Evolutionary conservation across 2,113 vertebrate species (phyloP), one percentile per base, ranked within the genome.

Genomic region (Myotis lucifugus): DNA sequence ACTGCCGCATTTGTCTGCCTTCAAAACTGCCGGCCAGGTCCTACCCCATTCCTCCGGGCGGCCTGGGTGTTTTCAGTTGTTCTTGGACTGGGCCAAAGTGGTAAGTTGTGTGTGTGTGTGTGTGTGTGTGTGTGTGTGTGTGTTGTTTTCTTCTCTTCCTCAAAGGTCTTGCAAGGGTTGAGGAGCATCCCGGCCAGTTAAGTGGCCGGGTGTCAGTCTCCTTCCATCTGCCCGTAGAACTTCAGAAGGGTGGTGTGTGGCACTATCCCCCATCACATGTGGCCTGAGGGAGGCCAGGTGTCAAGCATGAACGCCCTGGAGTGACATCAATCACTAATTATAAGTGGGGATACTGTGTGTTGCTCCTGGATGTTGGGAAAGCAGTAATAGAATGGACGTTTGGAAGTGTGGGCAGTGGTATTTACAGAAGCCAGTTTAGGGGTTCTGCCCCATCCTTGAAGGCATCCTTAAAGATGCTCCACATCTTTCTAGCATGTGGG

Each of bases 71-170:
- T 98, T 93, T 98, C 98, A 61, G 96, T 98, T 78, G 95, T 96
- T 96, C 96, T 98, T 69, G 98, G 98, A 97, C 95, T 98, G 95
- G 96, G 97, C 92, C 98, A 98, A 90, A 98, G 96, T 96, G 95
- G 98, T 98, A 98, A 98, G 98, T 98, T 76, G 85, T 94, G 92
- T 89, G 48, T 78, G 18, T 37, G 69, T 77, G 50, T 78, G 59
- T 27, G 59, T 61, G 59, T 61, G 56, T 21, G 52, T 17, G 50
- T 17, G 52, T 52, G 52, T 52, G 18, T 54, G 2, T 52, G 18
- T 48, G 69, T 61, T 96, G 34, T 91, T 95, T 92, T 73, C 85
- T 85, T 93, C 5, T 72, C 52, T 89, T 76, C 18, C 59, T 77
- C 64, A 77, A 90, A 93, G 72, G 79, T 69, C 90, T 95, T 59